Base-by-base conservation (phyloP, 2,113 vertebrate species). In the Bombycilla garrulus region DNA sequence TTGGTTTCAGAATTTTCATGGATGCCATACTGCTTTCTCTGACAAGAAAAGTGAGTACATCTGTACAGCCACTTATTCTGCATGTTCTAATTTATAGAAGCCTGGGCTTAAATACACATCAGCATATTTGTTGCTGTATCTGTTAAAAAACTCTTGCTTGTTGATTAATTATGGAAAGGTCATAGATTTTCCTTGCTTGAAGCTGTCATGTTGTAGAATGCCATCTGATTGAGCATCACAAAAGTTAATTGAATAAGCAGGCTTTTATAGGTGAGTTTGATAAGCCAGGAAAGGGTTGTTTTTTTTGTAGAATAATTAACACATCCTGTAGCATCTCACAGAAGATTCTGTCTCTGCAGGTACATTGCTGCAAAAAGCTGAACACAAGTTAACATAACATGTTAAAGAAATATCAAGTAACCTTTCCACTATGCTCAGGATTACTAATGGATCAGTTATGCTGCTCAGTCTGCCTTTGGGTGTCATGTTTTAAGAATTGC, bases 1-100 rank as follows among this genome's bases (percentile, higher is more conserved):
- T 99, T 16, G 99, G 99, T 23, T 99, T 99, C 88, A 98, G 99
- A 90, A 99, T 99, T 96, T 99, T 99, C 91, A 99, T 99, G 99
- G 99, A 99, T 88, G 98, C 99, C 45, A 98, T 99, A 70, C 98
- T 99, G 26, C 98, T 99, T 90, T 99, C 99, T 65, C 97, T 99
- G 91, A 98, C 98, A 76, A 98, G 99, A 94, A 99, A 99, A 98
- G 99, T 99, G 93, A 98, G 98, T 94, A 56, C 21, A 18, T 89
- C 7, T 87, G 35, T 82, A 42, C 15, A 74, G 56, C 50, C 33
- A 42, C 42, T 78, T 86, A 28, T 19, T 89, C 33, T 65, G 0
- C 16, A 16, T 64, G 22, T 38, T 45, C 50, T 61, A 42, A 57
- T 36, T 56, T 65, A 45, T 20, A 81, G 57, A 80, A 60, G 45